A percentile compares a stretch with the other conserved stretches of the same genome.
Evolutionary conservation across 1,140 invertebrate genomes (phyloP).

Genomic region (Vanessa tameamea): DNA sequence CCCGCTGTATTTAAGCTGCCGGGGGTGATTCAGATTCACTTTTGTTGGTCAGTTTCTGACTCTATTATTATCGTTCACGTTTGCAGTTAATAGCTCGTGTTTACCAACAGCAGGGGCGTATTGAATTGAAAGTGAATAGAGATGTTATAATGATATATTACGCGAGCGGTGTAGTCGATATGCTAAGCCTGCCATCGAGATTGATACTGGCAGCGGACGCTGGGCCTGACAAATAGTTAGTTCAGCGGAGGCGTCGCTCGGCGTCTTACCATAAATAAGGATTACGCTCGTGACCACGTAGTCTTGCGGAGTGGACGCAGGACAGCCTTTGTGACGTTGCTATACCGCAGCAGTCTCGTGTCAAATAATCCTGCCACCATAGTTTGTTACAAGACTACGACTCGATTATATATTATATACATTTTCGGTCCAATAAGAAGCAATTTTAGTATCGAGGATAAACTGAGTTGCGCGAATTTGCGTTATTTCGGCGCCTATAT

Average conservation of each 20-base stretch:
- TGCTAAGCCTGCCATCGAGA: conserved; percentile 59
- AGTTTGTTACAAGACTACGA: conserved; percentile 44
- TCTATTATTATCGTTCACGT: conserved; percentile 55
- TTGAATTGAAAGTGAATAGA: conserved; percentile 32
- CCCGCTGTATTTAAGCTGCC: conserved; percentile 42
- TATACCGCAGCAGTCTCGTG: conserved; percentile 48
- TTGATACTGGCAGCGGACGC: conserved; percentile 63
- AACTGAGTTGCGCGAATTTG: conserved; percentile 68
- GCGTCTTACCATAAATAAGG: conserved; percentile 79
- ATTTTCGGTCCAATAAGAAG: background rate
- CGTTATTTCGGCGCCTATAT: conserved; percentile 73
- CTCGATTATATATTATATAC: conserved; percentile 1
- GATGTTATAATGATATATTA: conserved; percentile 24
- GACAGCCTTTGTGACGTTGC: conserved; percentile 57
- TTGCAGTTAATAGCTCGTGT: conserved; percentile 48
- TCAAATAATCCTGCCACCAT: conserved; percentile 50
- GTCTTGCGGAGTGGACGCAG: conserved; percentile 66
- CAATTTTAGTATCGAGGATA: conserved; percentile 31
- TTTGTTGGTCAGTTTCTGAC: conserved; percentile 69
- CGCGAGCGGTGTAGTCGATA: conserved; percentile 37
- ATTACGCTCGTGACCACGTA: conserved; percentile 70
- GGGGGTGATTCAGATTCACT: conserved; percentile 69
- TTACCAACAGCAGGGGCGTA: conserved; percentile 37
- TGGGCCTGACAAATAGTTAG: conserved; percentile 73
- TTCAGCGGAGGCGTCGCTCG: conserved; percentile 66